Percentiles rank a stretch among this genome's conserved stretches.
These are phyloP conservation scores for Idaea straminata DNA, from an alignment of 2,888 invertebrate species.

Conservation along the genomic window DNA sequence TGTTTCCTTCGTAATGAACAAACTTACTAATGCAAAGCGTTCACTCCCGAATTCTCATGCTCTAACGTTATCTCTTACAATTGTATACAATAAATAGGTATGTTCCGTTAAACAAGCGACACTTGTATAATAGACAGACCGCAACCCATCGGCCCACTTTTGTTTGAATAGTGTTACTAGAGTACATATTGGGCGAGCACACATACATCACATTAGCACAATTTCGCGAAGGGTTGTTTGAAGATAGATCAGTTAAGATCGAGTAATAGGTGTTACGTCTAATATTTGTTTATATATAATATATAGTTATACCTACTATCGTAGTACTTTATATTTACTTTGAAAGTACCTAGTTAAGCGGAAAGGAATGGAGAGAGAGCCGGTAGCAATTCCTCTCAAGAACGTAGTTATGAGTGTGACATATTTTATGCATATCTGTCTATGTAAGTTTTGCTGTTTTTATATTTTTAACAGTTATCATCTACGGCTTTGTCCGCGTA, in stretches of 20 bases:
- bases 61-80: slow-evolving; percentile 60
- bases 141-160: slow-evolving; percentile 66
- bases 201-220: slow-evolving; percentile 54
- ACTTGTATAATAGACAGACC: slow-evolving; percentile 55
- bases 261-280: slow-evolving; percentile 47
- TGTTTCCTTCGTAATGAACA: slow-evolving; percentile 77
- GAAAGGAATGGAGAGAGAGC: too few species aligned
- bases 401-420: too few species aligned
- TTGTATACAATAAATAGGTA: slow-evolving; percentile 49
- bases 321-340: background rate
- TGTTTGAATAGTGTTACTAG: slow-evolving; percentile 68
- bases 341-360: background rate
- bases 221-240: slow-evolving; percentile 63
- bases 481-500: too few species aligned
- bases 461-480: too few species aligned
- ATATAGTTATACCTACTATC: slow-evolving; percentile 7
- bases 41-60: slow-evolving; percentile 65
- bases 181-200: slow-evolving; percentile 57
- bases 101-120: slow-evolving; percentile 49
- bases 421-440: too few species aligned
- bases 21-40: slow-evolving; percentile 74
- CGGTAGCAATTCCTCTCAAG: too few species aligned
- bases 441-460: too few species aligned
- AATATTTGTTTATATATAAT: slow-evolving; percentile 18
- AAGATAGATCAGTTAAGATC: slow-evolving; percentile 61